Conservation (phyloP, 1,140 invertebrate genomes). For the Druon quercuslanigerum region DNA sequence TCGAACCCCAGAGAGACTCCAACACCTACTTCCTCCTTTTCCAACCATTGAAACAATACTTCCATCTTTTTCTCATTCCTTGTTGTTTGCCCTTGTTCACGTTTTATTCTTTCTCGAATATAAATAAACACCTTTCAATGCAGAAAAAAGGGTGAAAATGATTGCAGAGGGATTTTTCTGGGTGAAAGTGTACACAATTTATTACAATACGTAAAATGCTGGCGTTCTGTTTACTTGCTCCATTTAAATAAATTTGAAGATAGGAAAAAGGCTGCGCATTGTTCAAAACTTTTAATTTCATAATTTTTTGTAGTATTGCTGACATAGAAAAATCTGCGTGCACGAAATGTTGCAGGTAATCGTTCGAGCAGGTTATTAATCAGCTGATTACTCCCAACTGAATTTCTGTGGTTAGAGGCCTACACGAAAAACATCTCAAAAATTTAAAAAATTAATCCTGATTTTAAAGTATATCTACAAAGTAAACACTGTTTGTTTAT, state of each 20-base stretch:
- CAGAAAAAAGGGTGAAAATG: not conserved
- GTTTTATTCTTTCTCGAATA: not conserved
- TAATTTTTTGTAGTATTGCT: not conserved
- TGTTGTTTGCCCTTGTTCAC: no score
- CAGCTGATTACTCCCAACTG: no score
- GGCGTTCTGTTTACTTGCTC: not conserved
- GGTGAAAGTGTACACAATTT: constrained; percentile 2
- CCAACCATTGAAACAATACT: constrained; percentile 1
- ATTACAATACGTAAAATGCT: not conserved
- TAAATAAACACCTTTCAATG: constrained; percentile 1
- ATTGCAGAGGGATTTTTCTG: not conserved
- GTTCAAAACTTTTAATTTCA: not conserved
- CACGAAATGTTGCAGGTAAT: no score
- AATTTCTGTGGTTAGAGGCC: no score
- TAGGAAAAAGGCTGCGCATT: not conserved
- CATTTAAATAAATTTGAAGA: not conserved
- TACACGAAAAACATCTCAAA: no score
- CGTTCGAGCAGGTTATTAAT: no score
- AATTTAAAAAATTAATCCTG: no score
- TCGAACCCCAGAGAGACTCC: not conserved
- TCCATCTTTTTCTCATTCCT: not conserved
- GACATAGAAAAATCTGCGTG: no score
- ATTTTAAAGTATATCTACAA: no score
- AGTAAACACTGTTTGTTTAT: no score
- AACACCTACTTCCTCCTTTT: not conserved